Evolutionary conservation across 2,113 vertebrate genomes (phyloP), one percentile per base, ranked within the genome.

Genomic region (Suncus etruscus): DNA sequence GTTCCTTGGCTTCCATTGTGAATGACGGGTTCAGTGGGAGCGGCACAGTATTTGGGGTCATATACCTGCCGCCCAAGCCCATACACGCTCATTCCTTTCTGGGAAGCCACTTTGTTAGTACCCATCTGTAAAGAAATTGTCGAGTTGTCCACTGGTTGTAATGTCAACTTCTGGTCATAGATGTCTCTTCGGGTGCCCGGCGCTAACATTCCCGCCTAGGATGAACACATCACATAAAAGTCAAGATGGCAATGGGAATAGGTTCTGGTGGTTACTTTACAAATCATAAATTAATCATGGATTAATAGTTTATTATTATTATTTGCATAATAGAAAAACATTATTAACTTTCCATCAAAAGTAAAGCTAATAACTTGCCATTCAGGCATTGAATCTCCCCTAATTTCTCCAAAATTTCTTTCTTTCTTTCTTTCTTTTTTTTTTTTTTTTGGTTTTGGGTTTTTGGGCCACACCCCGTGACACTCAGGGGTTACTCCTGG

Each of bases 121-220:
- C 99, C 99, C 99, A 99, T 99, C 98, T 99, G 99, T 95, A 99
- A 98, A 1, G 99, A 99, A 97, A 99, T 99, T 29, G 99, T 99
- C 7, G 99, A 99, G 97, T 98, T 99, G 97, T 99, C 99, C 96
- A 98, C 89, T 0, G 99, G 98, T 83, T 99, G 98, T 80, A 98
- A 65, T 8, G 98, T 98, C 50, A 98, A 98, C 97, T 99, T 99
- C 97, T 99, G 99, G 94, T 99, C 99, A 6, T 98, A 99, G 97
- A 99, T 99, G 97, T 99, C 99, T 97, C 99, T 98, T 87, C 99
- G 98, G 96, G 99, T 99, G 11, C 99, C 99, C 0, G 99, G 99
- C 16, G 99, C 99, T n/a, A 97, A 97, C 99, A 99, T 99, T 69
- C 99, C 99, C 32, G 99, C 99, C 99, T 99, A 91, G 73, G 48